Evolutionary conservation across 2,113 vertebrate genomes (phyloP).

Genomic region (Malurus alboscapulatus): DNA sequence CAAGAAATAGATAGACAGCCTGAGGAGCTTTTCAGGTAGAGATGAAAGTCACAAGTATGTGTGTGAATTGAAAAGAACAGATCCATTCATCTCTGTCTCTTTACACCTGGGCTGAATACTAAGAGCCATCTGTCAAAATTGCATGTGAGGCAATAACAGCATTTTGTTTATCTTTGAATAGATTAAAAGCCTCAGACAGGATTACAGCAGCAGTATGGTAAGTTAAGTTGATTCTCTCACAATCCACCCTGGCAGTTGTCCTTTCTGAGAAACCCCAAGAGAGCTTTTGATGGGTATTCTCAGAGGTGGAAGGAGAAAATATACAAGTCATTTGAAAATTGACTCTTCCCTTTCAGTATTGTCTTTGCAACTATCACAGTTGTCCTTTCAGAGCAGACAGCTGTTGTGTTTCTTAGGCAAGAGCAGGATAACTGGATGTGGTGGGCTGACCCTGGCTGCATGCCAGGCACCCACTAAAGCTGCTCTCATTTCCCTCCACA

Average conservation of each 20-base stretch:
- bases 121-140: conserved; percentile 70
- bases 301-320: background rate
- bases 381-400: conserved; percentile 25
- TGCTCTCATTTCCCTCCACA: background rate
- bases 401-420: background rate
- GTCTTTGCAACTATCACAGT: background rate
- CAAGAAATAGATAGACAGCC: conserved; percentile 14
- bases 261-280: background rate
- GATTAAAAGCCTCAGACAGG: conserved; percentile 53
- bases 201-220: conserved; percentile 37
- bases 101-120: conserved; percentile 67
- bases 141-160: conserved; percentile 33
- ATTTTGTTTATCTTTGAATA: conserved; percentile 72
- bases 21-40: conserved; percentile 52
- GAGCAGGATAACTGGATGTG: background rate
- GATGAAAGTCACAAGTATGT: conserved; percentile 62
- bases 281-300: background rate
- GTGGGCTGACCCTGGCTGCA: background rate
- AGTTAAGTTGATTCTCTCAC: conserved; percentile 17
- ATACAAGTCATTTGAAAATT: background rate
- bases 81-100: conserved; percentile 71
- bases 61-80: conserved; percentile 55
- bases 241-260: conserved; percentile 26
- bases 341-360: background rate
- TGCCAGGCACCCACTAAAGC: background rate